Base-by-base conservation (phyloP, 2,797 vertebrate species). In the Philypnodon macrostomus region DNA sequence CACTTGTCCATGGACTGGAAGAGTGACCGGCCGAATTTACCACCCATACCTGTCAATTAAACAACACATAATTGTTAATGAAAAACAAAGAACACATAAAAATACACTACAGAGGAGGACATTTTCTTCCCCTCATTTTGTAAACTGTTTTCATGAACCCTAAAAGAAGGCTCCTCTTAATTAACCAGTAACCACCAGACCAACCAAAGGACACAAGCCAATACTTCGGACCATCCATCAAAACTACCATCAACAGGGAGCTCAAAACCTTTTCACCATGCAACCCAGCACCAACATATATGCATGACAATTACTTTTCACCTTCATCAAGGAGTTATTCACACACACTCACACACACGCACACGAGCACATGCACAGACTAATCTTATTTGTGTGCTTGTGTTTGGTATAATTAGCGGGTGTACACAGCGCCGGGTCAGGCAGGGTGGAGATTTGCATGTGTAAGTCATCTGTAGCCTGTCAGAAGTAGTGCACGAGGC, bases 231-330 rank as follows among this genome's bases (percentile, higher is more conserved):
- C 60, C 65, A 83, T 86, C 82, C 78, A 85, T 85, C 81, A 83
- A 79, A 91, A 93, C 89, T 89, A 88, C 90, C 93, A 94, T 91
- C 90, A 90, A 83, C 88, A 89, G 87, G 89, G 90, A 90, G 89
- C 89, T 85, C 84, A 53, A 53, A 81, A 80, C 82, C 80, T 85
- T 85, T 85, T 80, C 77, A 79, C 76, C 76, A 82, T 80, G 78
- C 75, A 81, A 63, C 73, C 60, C 70, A 73, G 83, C 83, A 83
- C 77, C 63, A 85, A 88, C 80, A 87, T 92, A 95, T 96, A 92
- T 95, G 93, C 94, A 97, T 95, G 92, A 89, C 93, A 97, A 97
- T 96, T 94, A 92, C 93, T 96, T 97, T 97, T 93, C 89, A 89
- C 90, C 92, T 95, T 96, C 92, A 95, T 96, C 93, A 94, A 93